Evolutionary conservation across 2,113 vertebrate genomes (phyloP).

Genomic region (Caranx melampygus): DNA sequence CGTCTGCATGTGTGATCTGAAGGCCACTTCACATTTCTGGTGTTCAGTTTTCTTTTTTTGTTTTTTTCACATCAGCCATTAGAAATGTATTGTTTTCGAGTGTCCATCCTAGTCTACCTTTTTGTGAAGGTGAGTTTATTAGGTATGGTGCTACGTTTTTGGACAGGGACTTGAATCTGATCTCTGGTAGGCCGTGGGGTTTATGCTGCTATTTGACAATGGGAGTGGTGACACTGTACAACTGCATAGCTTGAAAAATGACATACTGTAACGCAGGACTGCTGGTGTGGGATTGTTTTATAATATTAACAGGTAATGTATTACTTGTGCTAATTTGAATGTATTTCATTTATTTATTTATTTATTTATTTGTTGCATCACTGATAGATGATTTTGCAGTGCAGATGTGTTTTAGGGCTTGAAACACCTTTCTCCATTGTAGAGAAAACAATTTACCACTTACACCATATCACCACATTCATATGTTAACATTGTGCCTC

Average conservation of each 20-base stretch:
- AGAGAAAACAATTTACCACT: slow-evolving; percentile 20
- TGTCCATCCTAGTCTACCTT: slow-evolving; percentile 18
- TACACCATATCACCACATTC: slow-evolving; percentile 21
- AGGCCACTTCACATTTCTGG: background rate
- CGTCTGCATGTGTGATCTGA: background rate
- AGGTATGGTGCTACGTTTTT: background rate
- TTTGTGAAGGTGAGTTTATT: slow-evolving; percentile 16
- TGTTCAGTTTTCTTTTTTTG: slow-evolving; percentile 17
- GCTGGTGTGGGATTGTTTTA: slow-evolving; percentile 28
- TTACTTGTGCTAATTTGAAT: slow-evolving; percentile 63
- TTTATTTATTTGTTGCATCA: slow-evolving; percentile 46
- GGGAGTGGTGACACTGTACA: slow-evolving; percentile 35
- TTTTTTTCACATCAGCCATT: slow-evolving; percentile 21
- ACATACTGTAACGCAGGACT: slow-evolving; percentile 30
- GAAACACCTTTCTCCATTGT: background rate
- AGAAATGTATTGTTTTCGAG: slow-evolving; percentile 44
- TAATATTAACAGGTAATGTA: slow-evolving; percentile 46
- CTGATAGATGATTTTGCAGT: slow-evolving; percentile 12
- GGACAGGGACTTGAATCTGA: slow-evolving; percentile 23
- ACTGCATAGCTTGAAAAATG: slow-evolving; percentile 47
- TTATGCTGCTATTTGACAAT: slow-evolving; percentile 67
- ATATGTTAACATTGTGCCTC: slow-evolving; percentile 70
- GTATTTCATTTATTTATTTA: slow-evolving; percentile 68
- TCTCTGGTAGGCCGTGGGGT: slow-evolving; percentile 12
- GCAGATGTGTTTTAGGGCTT: slow-evolving; percentile 4